Evolutionary conservation across 2,888 invertebrate species (phyloP), one percentile per base, ranked within the genome.

Genomic region (Barypeithes pellucidus): DNA sequence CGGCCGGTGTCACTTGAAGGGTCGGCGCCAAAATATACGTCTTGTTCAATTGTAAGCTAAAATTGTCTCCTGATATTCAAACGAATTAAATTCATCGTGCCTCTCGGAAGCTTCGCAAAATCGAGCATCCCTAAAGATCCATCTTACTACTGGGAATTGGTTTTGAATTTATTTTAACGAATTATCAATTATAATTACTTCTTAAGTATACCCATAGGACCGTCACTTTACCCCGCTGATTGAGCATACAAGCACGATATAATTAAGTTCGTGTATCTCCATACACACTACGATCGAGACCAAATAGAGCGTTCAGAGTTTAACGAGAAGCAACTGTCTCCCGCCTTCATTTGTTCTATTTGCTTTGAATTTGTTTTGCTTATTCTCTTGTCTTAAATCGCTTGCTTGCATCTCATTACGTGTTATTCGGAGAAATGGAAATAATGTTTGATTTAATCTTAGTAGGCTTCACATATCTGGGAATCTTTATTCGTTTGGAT

Each of bases 371-470:
- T 50, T 24, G n/a, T 50, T 50, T 50, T 24, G 50, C 18, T 47
- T 43, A 14, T 43, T 24, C 22, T 50, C 50, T 22, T n/a, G 50
- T 22, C 50, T 24, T 12, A 24, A 50, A 50, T 50, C 22, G 22
- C 24, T 50, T 50, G 50, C 50, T 50, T 50, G 50, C 50, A 50
- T 50, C 50, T 50, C 50, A 50, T 50, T 50, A 50, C 50, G 14
- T 12, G 4, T 50, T 50, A 24, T 50, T 50, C 20, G 50, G 3
- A 50, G 2, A 22, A 50, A 50, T 22, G 50, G 50, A 50, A 50
- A 50, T 22, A n/a, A 47, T 47, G n/a, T 50, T 22, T 50, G 22
- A 24, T 50, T 22, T 50, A 22, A 50, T 24, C 24, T 22, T 22
- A 24, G 22, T 50, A 24, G 20, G 5, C 22, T 20, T 22, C 20